Base-by-base conservation (phyloP, 1,140 invertebrate species). In the Maconellicoccus hirsutus region DNA sequence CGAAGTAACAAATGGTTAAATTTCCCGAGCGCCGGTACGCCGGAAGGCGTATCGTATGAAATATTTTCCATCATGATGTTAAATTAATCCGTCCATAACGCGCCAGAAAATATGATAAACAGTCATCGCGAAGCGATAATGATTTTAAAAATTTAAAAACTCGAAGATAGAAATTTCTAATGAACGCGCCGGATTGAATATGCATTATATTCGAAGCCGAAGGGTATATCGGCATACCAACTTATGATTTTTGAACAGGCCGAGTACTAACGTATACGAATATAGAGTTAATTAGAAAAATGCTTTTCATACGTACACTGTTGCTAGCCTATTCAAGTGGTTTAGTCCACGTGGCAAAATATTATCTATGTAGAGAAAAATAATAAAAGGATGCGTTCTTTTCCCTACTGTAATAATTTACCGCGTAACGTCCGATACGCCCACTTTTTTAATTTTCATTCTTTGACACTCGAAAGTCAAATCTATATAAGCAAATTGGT, bases 211-310 rank as follows among this genome's bases (percentile, higher is more conserved):
- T 52, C 42, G 42, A 52, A 52, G 42, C 42, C 42, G 42, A 52
- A 52, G 42, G 42, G 42, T 52, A 52, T 52, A 16, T 52, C 42
- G 42, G 42, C 42, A 52, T 52, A 52, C 42, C 42, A 52, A 19
- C 42, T 52, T 52, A 52, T 52, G 12, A 52, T 52, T 52, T 52
- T 52, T 52, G 42, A 52, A 52, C 12, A 52, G 42, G 16, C 42
- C 42, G 42, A 52, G 42, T 6, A 33, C 29, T 3, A 33, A 12
- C 3, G 29, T 33, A 12, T 6, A 12, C 12, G 52, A n/a, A 16
- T 19, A 16, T 66, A 10, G 61, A 66, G 61, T 66, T 66, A 66
- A 66, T 66, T 66, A 66, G 61, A 66, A 66, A 66, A 66, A 66
- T 66, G 25, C 61, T 66, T 66, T 66, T 66, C 12, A 52, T 52